Evolutionary conservation across 2,797 vertebrate species (phyloP), one percentile per base, ranked within the genome.

Genomic region (Graptemys geographica): DNA sequence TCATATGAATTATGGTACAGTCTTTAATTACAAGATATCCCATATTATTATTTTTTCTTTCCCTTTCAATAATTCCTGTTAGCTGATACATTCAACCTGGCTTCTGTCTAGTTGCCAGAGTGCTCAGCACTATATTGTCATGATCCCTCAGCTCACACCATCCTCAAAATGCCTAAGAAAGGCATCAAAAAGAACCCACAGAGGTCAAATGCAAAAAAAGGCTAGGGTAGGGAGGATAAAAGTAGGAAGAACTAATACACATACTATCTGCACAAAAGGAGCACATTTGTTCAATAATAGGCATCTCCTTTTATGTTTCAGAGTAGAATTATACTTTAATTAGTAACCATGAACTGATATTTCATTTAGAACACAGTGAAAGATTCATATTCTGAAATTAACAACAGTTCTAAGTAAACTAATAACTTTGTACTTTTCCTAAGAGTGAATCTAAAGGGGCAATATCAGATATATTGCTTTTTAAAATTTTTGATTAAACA

Each of bases 391-490:
- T 93, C 89, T 86, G 79, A 96, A 96, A 96, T 96, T 96, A 96
- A 92, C 84, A 87, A 27, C 49, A 44, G 85, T 89, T 7, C 90
- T 94, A 96, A 90, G 90, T 94, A 97, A 97, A 93, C 83, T 83
- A 95, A 88, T 95, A 95, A 92, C 44, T 90, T 91, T 83, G 92
- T 86, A 87, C 83, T 88, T 95, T 96, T 95, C 82, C 89, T 93
- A 95, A 91, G 78, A 90, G 90, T 72, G 72, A 87, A 95, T 95
- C 74, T 96, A 96, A 96, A 91, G 57, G 80, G 28, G n/a, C 76
- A 93, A 88, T 72, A 85, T n/a, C 23, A 92, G n/a, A 92, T 62
- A 97, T 97, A 97, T 94, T 96, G 84, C 87, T 95, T 97, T 88
- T 91, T 90, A 57, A 28, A 65, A n/a, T 9, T 95, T 95, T 96